Conservation (phyloP, 2,113 vertebrate genomes). For the Tragulus kanchil region DNA sequence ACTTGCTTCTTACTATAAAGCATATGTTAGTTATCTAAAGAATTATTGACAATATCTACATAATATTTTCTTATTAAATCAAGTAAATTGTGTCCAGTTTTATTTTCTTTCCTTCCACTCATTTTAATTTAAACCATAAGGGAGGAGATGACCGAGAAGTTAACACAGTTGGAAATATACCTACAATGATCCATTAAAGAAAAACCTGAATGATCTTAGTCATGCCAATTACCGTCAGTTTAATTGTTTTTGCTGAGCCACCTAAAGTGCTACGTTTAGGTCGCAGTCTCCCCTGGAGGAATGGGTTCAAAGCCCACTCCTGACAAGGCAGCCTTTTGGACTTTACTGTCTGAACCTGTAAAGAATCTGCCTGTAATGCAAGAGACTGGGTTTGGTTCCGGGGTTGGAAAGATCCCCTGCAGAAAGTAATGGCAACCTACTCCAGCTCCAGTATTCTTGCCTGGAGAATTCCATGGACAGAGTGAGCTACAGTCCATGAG, state of each 20-base stretch:
- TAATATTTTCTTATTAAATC: slow-evolving; percentile 35
- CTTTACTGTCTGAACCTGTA: too few relatives aligned
- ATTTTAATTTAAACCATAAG: slow-evolving; percentile 50
- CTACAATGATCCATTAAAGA: neutral
- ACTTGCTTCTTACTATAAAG: slow-evolving; percentile 21
- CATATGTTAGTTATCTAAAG: neutral
- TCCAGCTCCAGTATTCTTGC: too few relatives aligned
- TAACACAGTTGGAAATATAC: slow-evolving; percentile 14
- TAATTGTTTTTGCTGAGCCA: neutral
- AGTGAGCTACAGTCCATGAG: too few relatives aligned
- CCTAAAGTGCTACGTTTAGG: too few relatives aligned
- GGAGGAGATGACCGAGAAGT: neutral
- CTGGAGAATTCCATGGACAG: too few relatives aligned
- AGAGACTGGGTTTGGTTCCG: too few relatives aligned
- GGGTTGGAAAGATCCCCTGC: too few relatives aligned
- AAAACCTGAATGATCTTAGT: slow-evolving; percentile 5
- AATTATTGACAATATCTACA: neutral
- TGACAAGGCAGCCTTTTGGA: too few relatives aligned
- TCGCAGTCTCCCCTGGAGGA: too few relatives aligned
- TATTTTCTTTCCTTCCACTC: slow-evolving; percentile 34
- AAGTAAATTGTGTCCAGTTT: slow-evolving; percentile 12
- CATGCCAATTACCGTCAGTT: neutral
- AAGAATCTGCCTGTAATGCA: too few relatives aligned
- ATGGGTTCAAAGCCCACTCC: too few relatives aligned
- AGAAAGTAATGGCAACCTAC: too few relatives aligned